A percentile compares a stretch with the other conserved stretches of the same genome.
phyloP scores from a whole-genome alignment of 2,888 invertebrate genomes.

The Drosophila testacea region DNA sequence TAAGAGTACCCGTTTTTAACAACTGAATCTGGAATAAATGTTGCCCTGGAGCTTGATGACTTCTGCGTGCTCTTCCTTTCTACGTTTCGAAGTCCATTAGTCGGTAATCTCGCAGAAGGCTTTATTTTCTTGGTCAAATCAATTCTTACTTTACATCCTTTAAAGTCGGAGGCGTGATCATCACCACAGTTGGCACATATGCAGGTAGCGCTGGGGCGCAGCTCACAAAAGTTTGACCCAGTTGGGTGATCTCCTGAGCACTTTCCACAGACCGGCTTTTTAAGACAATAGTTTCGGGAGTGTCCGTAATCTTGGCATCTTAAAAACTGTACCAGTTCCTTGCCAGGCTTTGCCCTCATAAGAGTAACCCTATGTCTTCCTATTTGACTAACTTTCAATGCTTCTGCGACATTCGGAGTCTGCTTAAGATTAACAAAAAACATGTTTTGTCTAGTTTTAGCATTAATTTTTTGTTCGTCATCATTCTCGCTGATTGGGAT shows the following conservation, averaged over 20 bases:
- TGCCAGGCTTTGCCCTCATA: constrained; percentile 3
- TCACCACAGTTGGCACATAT: constrained; percentile 14
- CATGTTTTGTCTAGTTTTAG: constrained; percentile 4
- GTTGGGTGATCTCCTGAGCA: constrained; percentile 4
- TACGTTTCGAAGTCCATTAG: constrained; percentile 1
- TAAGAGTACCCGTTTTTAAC: no score
- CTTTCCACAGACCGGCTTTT: constrained; percentile 17
- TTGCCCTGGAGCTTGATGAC: constrained; percentile 1
- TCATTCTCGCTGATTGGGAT: constrained; percentile 7
- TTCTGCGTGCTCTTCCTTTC: not conserved
- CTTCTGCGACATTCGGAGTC: constrained; percentile 15
- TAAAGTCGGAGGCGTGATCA: constrained; percentile 1
- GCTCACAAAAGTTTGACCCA: not conserved
- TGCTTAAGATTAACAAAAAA: constrained; percentile 7
- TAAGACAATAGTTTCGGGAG: constrained; percentile 17
- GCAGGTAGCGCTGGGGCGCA: not conserved
- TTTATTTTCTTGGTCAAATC: constrained; percentile 10
- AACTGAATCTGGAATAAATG: not conserved
- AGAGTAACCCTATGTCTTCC: constrained; percentile 19
- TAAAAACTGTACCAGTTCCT: constrained; percentile 20
- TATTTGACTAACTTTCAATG: constrained; percentile 12
- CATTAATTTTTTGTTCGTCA: constrained; percentile 4
- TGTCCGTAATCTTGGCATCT: constrained; percentile 21
- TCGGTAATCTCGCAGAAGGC: not conserved
- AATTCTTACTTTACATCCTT: constrained; percentile 5